phyloP scores from a whole-genome alignment of 2,113 vertebrate species.

The Glaucomys volans region DNA sequence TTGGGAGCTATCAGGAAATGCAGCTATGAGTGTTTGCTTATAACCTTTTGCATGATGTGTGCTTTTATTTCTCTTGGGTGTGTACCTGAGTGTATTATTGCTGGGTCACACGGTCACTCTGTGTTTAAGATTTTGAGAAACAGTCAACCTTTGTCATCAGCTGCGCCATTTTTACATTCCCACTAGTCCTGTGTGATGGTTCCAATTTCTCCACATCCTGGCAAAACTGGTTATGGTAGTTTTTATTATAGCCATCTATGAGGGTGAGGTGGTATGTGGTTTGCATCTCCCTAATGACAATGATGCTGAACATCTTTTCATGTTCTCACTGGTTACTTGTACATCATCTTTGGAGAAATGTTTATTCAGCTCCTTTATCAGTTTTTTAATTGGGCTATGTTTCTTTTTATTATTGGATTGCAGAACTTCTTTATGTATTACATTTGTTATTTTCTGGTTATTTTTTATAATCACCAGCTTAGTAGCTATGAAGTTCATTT shows the following conservation, averaged over 20 bases:
- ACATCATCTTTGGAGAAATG: not conserved
- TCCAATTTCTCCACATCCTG: not conserved
- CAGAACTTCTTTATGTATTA: not conserved
- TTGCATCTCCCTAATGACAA: not conserved
- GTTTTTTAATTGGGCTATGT: not conserved
- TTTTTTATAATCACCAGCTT: not conserved
- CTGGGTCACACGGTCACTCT: not conserved
- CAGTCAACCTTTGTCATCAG: not conserved
- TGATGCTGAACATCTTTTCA: not conserved
- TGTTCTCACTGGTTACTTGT: not conserved
- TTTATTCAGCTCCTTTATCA: not conserved
- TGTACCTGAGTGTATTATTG: not conserved
- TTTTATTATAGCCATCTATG: not conserved
- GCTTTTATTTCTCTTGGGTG: not conserved
- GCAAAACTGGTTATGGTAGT: not conserved
- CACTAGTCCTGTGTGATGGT: not conserved
- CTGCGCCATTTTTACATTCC: not conserved
- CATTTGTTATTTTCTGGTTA: not conserved
- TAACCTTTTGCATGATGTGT: not conserved
- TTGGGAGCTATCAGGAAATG: not conserved
- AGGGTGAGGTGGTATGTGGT: not conserved
- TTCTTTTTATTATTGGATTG: not conserved
- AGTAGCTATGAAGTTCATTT: not conserved
- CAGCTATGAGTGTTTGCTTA: not conserved
- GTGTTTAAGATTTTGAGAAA: not conserved